A percentile compares a stretch with the other conserved stretches of the same genome.
phyloP scores from a whole-genome alignment of 2,888 invertebrate species.

The Nephrotoma appendiculata region DNA sequence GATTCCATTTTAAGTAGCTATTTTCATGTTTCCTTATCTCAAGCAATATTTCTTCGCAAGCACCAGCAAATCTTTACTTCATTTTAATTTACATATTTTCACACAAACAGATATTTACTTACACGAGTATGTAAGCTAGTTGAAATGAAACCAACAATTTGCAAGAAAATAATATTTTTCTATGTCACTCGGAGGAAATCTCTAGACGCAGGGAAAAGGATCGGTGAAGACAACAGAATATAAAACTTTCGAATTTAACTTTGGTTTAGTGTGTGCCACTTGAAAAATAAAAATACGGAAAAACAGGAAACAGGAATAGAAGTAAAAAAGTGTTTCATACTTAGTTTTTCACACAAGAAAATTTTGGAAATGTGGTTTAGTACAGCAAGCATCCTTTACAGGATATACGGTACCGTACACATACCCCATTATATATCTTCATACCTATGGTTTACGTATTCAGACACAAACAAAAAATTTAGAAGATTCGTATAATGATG shows the following conservation, averaged over 20 bases:
- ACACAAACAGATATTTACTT: not conserved
- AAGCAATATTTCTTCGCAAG: not conserved
- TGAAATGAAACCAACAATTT: not conserved
- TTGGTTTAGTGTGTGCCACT: not conserved
- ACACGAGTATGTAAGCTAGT: not conserved
- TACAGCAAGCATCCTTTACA: not conserved
- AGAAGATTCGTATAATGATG: not conserved
- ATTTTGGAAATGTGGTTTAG: not conserved
- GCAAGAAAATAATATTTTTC: not conserved
- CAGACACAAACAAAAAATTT: not conserved
- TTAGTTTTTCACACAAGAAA: not conserved
- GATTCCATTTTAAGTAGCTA: not conserved
- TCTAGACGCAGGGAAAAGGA: not conserved
- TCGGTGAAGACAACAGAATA: not conserved
- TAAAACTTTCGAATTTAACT: not conserved
- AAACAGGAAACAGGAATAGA: not conserved
- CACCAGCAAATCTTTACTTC: not conserved
- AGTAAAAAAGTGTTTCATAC: not conserved
- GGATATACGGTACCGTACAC: not conserved
- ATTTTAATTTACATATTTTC: not conserved
- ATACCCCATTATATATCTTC: not conserved
- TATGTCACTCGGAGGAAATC: not conserved
- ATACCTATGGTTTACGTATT: not conserved
- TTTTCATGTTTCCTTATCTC: not conserved
- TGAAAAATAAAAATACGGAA: not conserved